A percentile compares a stretch with the other conserved stretches of the same genome.
Conservation (phyloP, 2,797 vertebrate species). For the Harpagifer antarcticus region DNA sequence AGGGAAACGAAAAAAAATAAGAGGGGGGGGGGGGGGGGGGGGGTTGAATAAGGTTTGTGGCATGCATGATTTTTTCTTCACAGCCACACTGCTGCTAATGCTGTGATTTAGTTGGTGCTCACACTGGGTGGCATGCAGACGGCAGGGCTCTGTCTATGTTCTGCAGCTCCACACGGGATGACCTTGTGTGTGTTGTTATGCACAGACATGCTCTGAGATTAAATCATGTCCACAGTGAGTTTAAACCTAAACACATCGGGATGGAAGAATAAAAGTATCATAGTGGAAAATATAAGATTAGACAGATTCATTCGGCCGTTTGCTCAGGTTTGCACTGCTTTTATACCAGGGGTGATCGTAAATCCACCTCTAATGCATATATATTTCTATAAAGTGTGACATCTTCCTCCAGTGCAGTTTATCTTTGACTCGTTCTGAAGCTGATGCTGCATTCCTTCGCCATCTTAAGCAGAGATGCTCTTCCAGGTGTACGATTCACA, state of each 20-base stretch:
- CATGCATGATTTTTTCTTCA: constrained; percentile 12
- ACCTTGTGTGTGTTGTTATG: constrained; percentile 41
- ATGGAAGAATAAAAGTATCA: neutral
- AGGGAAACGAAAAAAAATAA: neutral
- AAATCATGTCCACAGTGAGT: neutral
- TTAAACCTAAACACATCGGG: neutral
- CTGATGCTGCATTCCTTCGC: neutral
- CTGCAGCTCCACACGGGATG: constrained; percentile 17
- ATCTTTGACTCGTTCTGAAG: neutral
- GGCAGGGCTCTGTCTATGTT: neutral
- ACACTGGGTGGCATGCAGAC: constrained; percentile 41
- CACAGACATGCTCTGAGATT: constrained; percentile 12
- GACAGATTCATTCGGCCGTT: no score
- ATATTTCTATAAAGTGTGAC: neutral
- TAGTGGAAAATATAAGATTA: neutral
- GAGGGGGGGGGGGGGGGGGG: neutral
- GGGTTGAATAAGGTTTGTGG: neutral
- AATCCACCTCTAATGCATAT: neutral
- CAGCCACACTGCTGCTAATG: constrained; percentile 37
- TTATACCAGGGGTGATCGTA: neutral
- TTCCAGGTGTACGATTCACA: constrained; percentile 4
- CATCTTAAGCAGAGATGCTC: constrained; percentile 7
- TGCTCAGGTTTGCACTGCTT: neutral
- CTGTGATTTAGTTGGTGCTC: constrained; percentile 47
- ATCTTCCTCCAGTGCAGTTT: neutral